Base-by-base conservation (phyloP, 2,797 vertebrate species). In the Anomalospiza imberbis region DNA sequence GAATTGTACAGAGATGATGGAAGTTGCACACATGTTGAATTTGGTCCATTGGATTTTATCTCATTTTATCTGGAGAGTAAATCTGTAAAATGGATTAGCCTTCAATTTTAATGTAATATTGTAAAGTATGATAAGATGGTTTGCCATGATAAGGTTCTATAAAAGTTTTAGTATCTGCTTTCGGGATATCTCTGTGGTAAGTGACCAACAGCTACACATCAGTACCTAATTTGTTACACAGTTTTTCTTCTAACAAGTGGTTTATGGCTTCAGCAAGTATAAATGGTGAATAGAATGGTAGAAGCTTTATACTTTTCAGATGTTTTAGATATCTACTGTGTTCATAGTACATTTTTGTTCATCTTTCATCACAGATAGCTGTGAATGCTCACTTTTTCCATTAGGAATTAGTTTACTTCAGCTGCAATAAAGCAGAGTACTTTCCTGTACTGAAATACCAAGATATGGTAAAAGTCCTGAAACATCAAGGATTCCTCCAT, bases 61-160 rank as follows among this genome's bases (percentile, higher is more conserved):
- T 84, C 17, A 50, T 89, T 94, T 83, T 78, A 94, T 89, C 80
- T 63, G 53, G 86, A 76, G 40, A 80, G 44, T 72, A 77, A 81
- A 93, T 93, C 88, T 93, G 38, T 31, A 94, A 91, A 94, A 93
- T 63, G 38, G 63, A 89, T 94, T 93, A 94, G 21, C 58, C 65
- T 92, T 91, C 67, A 94, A 84, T 95, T 96, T 91, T 89, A 95
- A 92, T 61, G 32, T 44, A 96, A 89, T 96, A 88, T 90, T 87
- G 25, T 81, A 88, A 96, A 93, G 54, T 65, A 89, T 38, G 42
- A 74, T 96, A 80, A 93, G 79, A 95, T 85, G 19, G 8, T 32
- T 88, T 2, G 5, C 31, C 34, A 19, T 74, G 73, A 92, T 93
- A 94, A 92, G 34, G 13, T 40, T 61, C 38, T 82, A 44, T 75